Evolutionary conservation across 2,888 invertebrate genomes (phyloP).

Genomic region (Automeris io): DNA sequence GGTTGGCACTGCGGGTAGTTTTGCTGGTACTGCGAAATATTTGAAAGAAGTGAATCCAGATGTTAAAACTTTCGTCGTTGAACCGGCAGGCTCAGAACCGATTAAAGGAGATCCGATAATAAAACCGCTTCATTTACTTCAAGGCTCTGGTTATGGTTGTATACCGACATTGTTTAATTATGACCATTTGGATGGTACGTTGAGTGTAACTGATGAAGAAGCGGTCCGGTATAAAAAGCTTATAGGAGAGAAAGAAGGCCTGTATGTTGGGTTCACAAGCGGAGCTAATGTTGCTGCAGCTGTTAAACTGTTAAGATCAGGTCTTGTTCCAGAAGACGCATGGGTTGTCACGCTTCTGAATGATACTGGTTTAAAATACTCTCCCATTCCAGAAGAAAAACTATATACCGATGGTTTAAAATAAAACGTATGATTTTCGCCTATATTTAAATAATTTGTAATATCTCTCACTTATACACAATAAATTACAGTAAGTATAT

Average conservation of each 20-base stretch:
- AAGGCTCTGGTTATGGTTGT: slow-evolving; percentile 65
- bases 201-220: slow-evolving; percentile 59
- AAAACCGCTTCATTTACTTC: slow-evolving; percentile 61
- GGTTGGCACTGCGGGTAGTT: slow-evolving; percentile 63
- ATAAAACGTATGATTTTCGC: no score
- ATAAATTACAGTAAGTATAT: no score
- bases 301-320: slow-evolving; percentile 53
- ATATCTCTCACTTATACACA: no score
- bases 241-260: slow-evolving; percentile 59
- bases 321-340: slow-evolving; percentile 47
- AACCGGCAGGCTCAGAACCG: slow-evolving; percentile 57
- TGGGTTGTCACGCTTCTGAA: slow-evolving; percentile 62
- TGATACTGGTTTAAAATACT: slow-evolving; percentile 62
- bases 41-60: slow-evolving; percentile 57
- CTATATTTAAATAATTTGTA: no score
- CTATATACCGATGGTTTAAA: no score
- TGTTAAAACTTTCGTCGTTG: slow-evolving; percentile 52
- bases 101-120: slow-evolving; percentile 56
- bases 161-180: slow-evolving; percentile 55
- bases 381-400: slow-evolving; percentile 47
- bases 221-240: slow-evolving; percentile 45
- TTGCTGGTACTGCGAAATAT: slow-evolving; percentile 52
- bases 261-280: slow-evolving; percentile 63
- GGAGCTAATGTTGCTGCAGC: slow-evolving; percentile 67
- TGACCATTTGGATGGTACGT: slow-evolving; percentile 54